Conservation (phyloP, 2,113 vertebrate genomes). For the Pseudopipra pipra region DNA sequence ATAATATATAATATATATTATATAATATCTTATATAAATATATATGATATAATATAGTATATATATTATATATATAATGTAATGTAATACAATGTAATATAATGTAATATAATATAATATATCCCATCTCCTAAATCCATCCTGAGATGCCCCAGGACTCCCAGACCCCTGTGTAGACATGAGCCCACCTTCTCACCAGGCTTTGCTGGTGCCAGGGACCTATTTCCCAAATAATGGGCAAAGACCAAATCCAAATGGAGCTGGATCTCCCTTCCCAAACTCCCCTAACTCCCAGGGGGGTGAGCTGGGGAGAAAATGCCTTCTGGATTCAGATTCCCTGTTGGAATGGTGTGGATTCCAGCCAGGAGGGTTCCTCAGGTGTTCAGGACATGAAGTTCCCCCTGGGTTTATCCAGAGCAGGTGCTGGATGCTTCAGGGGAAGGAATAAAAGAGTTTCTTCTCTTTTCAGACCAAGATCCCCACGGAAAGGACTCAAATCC, state of each 20-base stretch:
- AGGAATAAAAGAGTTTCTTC: neutral
- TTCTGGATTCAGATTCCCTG: neutral
- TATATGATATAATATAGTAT: too few relatives aligned
- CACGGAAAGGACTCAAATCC: neutral
- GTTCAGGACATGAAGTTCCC: neutral
- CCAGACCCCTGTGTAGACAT: neutral
- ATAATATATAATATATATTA: neutral
- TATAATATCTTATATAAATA: too few relatives aligned
- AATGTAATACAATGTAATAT: too few relatives aligned
- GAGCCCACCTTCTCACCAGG: neutral
- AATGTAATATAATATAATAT: too few relatives aligned
- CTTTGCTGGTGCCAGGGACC: neutral
- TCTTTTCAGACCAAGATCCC: neutral
- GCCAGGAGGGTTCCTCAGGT: neutral
- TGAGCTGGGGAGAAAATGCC: neutral
- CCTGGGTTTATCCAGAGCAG: neutral
- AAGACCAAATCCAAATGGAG: neutral
- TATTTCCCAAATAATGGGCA: neutral
- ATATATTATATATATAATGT: too few relatives aligned
- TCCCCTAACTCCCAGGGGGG: neutral
- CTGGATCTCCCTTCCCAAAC: neutral
- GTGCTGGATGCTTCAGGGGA: neutral
- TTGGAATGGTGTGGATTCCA: neutral
- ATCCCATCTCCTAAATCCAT: neutral
- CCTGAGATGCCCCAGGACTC: neutral